phyloP scores from a whole-genome alignment of 2,113 vertebrate genomes.

The Tonatia bakeri region DNA sequence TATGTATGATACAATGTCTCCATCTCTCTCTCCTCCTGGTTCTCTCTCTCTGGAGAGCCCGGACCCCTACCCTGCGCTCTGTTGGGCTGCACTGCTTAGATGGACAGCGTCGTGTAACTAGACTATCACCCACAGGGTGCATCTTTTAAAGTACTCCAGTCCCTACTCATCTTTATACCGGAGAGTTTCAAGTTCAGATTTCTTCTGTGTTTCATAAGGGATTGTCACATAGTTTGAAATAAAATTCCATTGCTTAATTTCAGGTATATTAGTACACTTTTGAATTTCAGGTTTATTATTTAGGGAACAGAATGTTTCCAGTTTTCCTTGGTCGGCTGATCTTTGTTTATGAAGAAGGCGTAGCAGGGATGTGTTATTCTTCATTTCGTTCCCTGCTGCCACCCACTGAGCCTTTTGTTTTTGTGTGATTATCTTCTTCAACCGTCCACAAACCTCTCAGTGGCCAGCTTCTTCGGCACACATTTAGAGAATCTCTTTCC shows the following conservation, averaged over 20 bases:
- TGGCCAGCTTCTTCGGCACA: background rate
- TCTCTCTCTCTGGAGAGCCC: background rate
- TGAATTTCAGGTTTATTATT: background rate
- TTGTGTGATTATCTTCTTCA: background rate
- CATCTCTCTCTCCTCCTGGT: background rate
- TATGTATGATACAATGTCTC: background rate
- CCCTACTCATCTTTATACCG: background rate
- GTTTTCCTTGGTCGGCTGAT: background rate
- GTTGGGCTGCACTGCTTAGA: background rate
- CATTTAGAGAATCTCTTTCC: conserved; percentile 41
- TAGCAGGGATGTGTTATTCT: background rate
- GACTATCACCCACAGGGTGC: no score
- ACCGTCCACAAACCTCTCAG: background rate
- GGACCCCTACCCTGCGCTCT: background rate
- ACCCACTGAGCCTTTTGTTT: background rate
- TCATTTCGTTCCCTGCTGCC: background rate
- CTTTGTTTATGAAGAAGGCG: background rate
- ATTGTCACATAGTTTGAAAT: background rate
- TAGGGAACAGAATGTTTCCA: background rate
- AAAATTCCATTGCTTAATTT: background rate
- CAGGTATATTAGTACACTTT: background rate
- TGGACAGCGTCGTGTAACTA: background rate
- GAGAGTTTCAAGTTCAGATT: background rate
- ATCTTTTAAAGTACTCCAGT: background rate
- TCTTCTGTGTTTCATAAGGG: background rate